Evolutionary conservation across 2,888 invertebrate genomes (phyloP).

Genomic region (Unio pictorum): DNA sequence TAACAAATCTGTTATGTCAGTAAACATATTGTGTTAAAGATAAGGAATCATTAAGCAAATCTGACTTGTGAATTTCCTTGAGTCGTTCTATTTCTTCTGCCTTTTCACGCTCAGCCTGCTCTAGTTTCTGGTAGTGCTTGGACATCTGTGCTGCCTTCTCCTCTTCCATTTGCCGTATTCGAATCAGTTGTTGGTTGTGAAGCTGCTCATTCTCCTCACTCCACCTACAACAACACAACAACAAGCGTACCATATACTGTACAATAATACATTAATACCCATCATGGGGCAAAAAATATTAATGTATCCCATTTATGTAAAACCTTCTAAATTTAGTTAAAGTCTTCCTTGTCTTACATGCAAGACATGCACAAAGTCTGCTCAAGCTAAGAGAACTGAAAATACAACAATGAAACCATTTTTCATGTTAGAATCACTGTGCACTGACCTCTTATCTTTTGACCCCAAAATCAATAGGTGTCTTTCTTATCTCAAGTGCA

Average conservation of each 20-base stretch:
- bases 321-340: too few species aligned
- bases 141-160: constrained; percentile 60
- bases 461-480: too few species aligned
- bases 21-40: too few species aligned
- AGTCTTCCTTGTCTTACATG: too few species aligned
- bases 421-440: too few species aligned
- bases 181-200: constrained; percentile 54
- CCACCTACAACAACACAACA: constrained; percentile 43
- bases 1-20: too few species aligned
- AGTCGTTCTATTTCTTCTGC: constrained; percentile 56
- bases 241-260: neutral
- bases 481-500: too few species aligned
- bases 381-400: too few species aligned
- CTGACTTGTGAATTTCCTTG: constrained; percentile 54
- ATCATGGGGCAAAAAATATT: neutral
- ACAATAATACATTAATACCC: neutral
- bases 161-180: constrained; percentile 59
- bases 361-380: too few species aligned
- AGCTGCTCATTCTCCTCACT: constrained; percentile 63
- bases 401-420: too few species aligned
- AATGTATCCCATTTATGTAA: neutral
- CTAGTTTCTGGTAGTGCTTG: constrained; percentile 51
- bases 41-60: too few species aligned
- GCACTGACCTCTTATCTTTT: too few species aligned
- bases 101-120: constrained; percentile 52